These are phyloP conservation scores for Acronicta aceris DNA, from an alignment of 2,888 invertebrate genomes.

Conservation along the genomic window DNA sequence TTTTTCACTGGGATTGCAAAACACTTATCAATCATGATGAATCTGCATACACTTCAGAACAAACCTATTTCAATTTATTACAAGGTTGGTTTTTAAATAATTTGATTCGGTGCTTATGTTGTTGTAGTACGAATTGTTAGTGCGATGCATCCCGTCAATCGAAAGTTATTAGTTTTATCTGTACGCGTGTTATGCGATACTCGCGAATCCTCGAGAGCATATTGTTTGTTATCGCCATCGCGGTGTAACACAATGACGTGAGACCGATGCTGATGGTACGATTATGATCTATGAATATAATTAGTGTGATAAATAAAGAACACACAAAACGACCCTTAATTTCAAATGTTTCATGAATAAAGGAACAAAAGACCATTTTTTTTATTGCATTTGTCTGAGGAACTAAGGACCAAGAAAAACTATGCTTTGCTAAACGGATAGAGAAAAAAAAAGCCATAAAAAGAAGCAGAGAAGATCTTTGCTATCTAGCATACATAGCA, in stretches of 20 bases:
- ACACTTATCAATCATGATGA: slow-evolving; percentile 6
- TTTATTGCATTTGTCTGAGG: background rate
- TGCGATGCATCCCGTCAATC: slow-evolving; percentile 36
- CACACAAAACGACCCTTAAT: background rate
- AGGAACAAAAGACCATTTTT: background rate
- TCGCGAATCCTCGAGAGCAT: slow-evolving; percentile 23
- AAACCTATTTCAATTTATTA: accelerated
- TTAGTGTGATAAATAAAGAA: slow-evolving; percentile 36
- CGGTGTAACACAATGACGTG: slow-evolving; percentile 38
- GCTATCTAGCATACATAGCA: too few species aligned
- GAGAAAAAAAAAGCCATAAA: too few species aligned
- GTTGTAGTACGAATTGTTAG: slow-evolving; percentile 2
- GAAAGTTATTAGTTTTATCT: slow-evolving; percentile 51
- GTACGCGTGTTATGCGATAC: slow-evolving; percentile 49
- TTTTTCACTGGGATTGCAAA: slow-evolving; percentile 31
- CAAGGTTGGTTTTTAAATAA: background rate
- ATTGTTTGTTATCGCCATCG: slow-evolving; percentile 42
- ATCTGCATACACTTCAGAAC: background rate
- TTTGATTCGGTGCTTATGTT: background rate
- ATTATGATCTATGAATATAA: slow-evolving; percentile 35
- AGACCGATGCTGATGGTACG: slow-evolving; percentile 17
- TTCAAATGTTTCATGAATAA: too few species aligned
- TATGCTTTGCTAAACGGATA: too few species aligned
- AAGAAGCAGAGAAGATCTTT: too few species aligned
- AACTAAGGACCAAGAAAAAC: background rate